Evolutionary conservation across 2,113 vertebrate genomes (phyloP), one percentile per base, ranked within the genome.

Genomic region (Ascaphus truei): DNA sequence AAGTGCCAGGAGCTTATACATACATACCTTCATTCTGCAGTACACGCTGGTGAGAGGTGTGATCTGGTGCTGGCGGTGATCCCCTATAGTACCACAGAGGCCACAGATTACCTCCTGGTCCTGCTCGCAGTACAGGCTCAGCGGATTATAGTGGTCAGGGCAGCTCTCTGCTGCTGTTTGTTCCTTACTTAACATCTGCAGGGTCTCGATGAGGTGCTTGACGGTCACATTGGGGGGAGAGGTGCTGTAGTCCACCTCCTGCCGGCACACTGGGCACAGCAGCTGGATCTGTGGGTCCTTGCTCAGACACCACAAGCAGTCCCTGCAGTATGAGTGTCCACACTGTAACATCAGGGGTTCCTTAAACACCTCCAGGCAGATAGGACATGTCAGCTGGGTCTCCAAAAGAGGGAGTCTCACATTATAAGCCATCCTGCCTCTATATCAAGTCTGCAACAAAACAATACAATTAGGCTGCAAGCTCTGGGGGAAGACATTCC

Each of bases 81-180:
- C 60, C 3, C 93, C 92, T 1, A 95, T 89, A 76, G 91, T 87
- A 58, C 91, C 91, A 0, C 93, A 95, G 18, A 93, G 82, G 10
- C 92, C 91, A 0, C 93, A 95, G 76, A 93, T 93, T 55, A 95
- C 83, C 16, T 86, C 80, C 39, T 73, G 88, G 72, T 95, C 92
- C 0, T 87, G 84, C 80, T 95, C 92, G 0, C 93, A 95, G 81
- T 93, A 95, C 58, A 94, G 86, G 71, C 91, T 93, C 71, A 95
- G 88, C 0, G 93, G 91, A 75, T 94, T 92, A 60, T 83, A 82
- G 73, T 93, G 92, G 1, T 36, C 69, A 0, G 69, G 37, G 57
- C 91, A 93, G 22, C 76, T 75, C 29, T 88, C 85, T 0, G 65
- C 51, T 1, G 45, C 62, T 15, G 81, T 57, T 12, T 86, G 79